Evolutionary conservation across 2,888 invertebrate species (phyloP).

Genomic region (Eurytoma californica): DNA sequence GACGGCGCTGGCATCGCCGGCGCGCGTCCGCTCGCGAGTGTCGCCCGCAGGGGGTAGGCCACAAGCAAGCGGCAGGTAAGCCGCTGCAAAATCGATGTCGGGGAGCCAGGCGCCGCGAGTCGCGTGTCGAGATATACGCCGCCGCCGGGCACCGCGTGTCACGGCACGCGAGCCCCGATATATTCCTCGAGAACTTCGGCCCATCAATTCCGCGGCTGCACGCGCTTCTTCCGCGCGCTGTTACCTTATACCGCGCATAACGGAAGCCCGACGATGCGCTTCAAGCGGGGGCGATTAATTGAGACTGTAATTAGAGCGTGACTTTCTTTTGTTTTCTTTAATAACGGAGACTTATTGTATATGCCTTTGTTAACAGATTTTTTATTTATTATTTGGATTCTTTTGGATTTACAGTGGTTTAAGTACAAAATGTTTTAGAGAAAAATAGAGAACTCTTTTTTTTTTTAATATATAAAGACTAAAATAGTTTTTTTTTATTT

Average conservation of each 20-base stretch:
- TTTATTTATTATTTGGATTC: too few species aligned
- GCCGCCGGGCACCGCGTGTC: slow-evolving; percentile 36
- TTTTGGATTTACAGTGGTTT: not conserved
- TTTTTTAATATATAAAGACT: too few species aligned
- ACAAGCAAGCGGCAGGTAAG: too few species aligned
- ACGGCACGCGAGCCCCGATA: slow-evolving; percentile 35
- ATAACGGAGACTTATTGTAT: too few species aligned
- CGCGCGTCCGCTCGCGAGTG: not conserved
- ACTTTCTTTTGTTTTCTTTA: not conserved
- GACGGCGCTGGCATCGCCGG: not conserved
- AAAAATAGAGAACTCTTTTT: too few species aligned
- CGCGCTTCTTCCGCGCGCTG: not conserved
- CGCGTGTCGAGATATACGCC: not conserved
- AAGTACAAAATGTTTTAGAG: not conserved
- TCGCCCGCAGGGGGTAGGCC: too few species aligned
- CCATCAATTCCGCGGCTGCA: not conserved
- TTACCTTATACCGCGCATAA: not conserved
- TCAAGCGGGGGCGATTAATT: not conserved
- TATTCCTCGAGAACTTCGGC: not conserved
- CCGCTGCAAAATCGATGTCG: too few species aligned
- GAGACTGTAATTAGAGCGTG: not conserved
- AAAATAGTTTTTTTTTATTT: too few species aligned
- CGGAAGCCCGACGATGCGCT: not conserved
- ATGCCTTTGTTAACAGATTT: not conserved
- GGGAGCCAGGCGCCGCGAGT: slow-evolving; percentile 2